These are phyloP conservation scores for Prinia subflava DNA, from an alignment of 2,113 vertebrate genomes.

Conservation along the genomic window DNA sequence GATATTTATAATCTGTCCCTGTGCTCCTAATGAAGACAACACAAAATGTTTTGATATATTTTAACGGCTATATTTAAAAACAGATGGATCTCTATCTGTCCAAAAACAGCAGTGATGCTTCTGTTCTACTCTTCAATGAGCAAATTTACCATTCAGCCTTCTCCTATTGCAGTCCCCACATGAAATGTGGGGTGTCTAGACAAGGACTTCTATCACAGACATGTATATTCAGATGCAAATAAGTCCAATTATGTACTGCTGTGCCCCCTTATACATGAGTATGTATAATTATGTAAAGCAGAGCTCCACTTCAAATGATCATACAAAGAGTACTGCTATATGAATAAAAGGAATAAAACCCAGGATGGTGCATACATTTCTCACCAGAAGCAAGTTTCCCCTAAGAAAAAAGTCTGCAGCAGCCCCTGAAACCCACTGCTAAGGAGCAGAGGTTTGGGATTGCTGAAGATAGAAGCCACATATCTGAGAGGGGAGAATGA, in stretches of 20 bases:
- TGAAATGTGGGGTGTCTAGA: neutral
- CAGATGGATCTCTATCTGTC: neutral
- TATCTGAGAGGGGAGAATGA: neutral
- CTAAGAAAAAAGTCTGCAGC: neutral
- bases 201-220: neutral
- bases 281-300: neutral
- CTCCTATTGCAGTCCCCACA: neutral
- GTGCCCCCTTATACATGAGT: neutral
- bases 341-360: neutral
- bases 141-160: neutral
- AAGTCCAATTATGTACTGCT: neutral
- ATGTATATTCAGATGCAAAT: neutral
- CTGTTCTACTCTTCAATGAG: neutral
- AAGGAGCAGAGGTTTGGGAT: neutral
- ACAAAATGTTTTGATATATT: neutral
- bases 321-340: neutral
- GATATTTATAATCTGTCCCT: neutral
- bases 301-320: neutral
- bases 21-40: neutral
- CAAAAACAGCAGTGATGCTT: neutral
- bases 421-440: neutral
- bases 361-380: neutral
- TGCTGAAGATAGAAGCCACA: neutral
- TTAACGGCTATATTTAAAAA: neutral
- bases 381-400: neutral